Base-by-base conservation (phyloP, 2,888 invertebrate genomes). In the Cephus spinipes region DNA sequence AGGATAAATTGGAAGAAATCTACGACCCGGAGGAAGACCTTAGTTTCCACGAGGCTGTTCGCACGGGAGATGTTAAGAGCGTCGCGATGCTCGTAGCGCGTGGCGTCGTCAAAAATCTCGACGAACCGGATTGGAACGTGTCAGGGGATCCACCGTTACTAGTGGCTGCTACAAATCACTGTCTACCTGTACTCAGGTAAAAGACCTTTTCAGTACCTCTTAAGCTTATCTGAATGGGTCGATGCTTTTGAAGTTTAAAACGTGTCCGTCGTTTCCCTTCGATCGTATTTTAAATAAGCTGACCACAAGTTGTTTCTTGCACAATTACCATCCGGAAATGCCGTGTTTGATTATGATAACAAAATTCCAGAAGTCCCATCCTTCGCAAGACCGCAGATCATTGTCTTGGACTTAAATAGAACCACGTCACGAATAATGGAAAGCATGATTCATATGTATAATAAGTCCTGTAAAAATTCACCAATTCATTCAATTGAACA, bases 101-200 rank as follows among this genome's bases (percentile, higher is more conserved):
- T 74, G 87, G 88, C 36, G 83, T 83, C 33, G 82, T 87, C 80
- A 83, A 85, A 78, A 86, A 90, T 82, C 87, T 89, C 75, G 88
- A 91, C 85, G 90, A 90, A 84, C 90, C 90, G 79, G 89, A 91
- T 87, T 90, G 90, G 90, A 87, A 89, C 81, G 88, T 88, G 73
- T 89, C 89, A 77, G 91, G 90, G 34, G 89, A 90, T 86, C 89
- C 91, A 80, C 90, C 91, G 79, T 81, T 91, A 76, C 84, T 91
- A 79, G 87, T 89, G 73, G 91, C 91, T n/a, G 89, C 90, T 32
- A 87, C 88, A 34, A 87, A 85, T 83, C 89, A 89, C 80, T 87
- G 86, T 83, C 84, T 89, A 79, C 86, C 88, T 73, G 84, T 91
- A 71, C 85, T 91, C 77, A 87, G 88, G 91, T 90, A 83, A 82